Conservation (phyloP, 1,140 invertebrate genomes). For the Drosophila arawakana region DNA sequence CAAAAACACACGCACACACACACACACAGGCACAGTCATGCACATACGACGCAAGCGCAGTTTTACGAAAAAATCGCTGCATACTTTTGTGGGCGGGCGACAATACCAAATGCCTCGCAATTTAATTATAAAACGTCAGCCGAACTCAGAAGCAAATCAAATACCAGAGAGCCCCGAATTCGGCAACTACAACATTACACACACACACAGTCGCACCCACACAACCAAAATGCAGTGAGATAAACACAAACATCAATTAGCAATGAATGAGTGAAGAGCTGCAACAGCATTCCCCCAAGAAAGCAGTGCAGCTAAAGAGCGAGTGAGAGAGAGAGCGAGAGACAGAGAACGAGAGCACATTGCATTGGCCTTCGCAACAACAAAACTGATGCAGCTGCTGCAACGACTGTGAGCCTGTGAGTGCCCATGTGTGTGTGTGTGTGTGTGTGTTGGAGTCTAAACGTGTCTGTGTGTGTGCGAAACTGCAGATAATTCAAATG, state of each 20-base stretch:
- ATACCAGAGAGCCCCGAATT: conserved; percentile 51
- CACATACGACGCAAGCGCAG: conserved; percentile 64
- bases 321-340: conserved; percentile 8
- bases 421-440: background rate
- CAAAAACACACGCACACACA: conserved; percentile 21
- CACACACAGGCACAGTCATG: background rate
- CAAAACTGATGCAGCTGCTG: conserved; percentile 5
- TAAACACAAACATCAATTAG: conserved; percentile 59
- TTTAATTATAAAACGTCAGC: conserved; percentile 71
- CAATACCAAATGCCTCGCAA: conserved; percentile 34
- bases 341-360: background rate
- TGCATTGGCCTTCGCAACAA: conserved; percentile 42
- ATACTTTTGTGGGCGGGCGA: conserved; percentile 53
- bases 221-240: conserved; percentile 5
- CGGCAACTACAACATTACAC: conserved; percentile 14
- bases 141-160: conserved; percentile 65
- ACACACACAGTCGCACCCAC: conserved; percentile 8
- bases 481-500: conserved; percentile 37
- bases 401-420: conserved; percentile 4
- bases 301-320: background rate
- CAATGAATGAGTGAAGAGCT: conserved; percentile 37
- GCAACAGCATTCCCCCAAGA: conserved; percentile 3
- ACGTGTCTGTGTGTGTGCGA: background rate
- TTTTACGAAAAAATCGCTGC: conserved; percentile 36
- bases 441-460: background rate